Conservation (phyloP, 2,113 vertebrate genomes). For the Cygnus buccinator region DNA sequence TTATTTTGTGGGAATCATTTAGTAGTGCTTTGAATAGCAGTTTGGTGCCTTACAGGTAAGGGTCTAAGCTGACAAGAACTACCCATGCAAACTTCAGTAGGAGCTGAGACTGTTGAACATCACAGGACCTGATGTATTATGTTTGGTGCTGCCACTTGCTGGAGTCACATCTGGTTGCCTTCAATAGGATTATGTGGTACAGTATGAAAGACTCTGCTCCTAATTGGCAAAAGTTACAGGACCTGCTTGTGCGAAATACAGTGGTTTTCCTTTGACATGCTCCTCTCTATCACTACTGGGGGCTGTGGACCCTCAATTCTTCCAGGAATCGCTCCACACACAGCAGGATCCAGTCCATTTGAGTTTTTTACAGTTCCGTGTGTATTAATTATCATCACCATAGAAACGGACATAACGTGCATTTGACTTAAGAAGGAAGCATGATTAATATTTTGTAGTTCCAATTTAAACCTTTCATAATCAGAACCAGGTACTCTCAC, state of each 20-base stretch:
- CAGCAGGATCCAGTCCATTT: neutral
- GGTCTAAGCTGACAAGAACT: neutral
- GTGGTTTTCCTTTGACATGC: neutral
- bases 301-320: neutral
- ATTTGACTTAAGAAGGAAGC: slow-evolving; percentile 32
- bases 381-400: slow-evolving; percentile 8
- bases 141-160: neutral
- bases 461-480: slow-evolving; percentile 43
- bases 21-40: neutral
- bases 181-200: neutral
- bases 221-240: neutral
- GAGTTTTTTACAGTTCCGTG: neutral
- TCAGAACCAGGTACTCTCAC: neutral
- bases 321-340: neutral
- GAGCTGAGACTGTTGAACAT: neutral
- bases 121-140: neutral
- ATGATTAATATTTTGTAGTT: slow-evolving; percentile 27
- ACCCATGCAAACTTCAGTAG: neutral
- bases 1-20: neutral
- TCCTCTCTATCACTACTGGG: neutral
- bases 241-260: neutral
- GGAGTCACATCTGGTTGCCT: neutral
- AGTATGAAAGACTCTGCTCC: neutral
- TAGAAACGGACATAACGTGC: slow-evolving; percentile 33
- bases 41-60: neutral